phyloP scores from a whole-genome alignment of 2,888 invertebrate genomes.

The Melikaiella ostensackeni region DNA sequence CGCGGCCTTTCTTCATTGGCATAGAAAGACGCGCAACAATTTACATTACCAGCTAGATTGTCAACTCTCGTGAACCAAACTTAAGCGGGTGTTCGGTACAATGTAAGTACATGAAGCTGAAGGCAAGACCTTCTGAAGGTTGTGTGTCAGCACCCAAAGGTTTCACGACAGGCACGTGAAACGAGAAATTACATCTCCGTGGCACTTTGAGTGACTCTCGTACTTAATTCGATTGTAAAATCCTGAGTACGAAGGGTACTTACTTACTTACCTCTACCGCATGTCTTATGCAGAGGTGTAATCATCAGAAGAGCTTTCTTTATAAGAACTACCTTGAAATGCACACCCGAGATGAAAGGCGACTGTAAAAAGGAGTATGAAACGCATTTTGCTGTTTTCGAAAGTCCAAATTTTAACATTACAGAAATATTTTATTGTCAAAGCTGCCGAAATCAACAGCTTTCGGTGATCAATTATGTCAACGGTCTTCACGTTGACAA shows the following conservation, averaged over 20 bases:
- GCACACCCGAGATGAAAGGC: too few species aligned
- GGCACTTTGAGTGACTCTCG: slow-evolving; percentile 39
- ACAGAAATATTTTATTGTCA: too few species aligned
- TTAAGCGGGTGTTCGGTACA: not conserved
- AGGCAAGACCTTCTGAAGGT: not conserved
- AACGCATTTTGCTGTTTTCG: too few species aligned
- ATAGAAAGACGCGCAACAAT: not conserved
- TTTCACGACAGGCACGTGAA: not conserved
- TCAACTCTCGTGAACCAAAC: not conserved
- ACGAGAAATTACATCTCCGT: slow-evolving; percentile 20
- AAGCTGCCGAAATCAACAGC: too few species aligned
- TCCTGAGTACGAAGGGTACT: not conserved
- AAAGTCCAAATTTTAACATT: too few species aligned
- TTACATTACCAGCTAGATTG: not conserved
- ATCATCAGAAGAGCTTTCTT: too few species aligned
- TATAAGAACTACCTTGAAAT: too few species aligned
- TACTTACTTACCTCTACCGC: not conserved
- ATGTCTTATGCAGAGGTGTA: not conserved
- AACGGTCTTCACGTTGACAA: too few species aligned
- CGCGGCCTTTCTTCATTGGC: not conserved
- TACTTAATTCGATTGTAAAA: slow-evolving; percentile 54
- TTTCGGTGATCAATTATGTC: too few species aligned
- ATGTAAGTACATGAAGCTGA: not conserved
- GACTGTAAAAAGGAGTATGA: too few species aligned
- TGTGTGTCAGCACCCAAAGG: not conserved